Evolutionary conservation across 2,797 vertebrate species (phyloP), one percentile per base, ranked within the genome.

Genomic region (Gymnoscopelus braueri): DNA sequence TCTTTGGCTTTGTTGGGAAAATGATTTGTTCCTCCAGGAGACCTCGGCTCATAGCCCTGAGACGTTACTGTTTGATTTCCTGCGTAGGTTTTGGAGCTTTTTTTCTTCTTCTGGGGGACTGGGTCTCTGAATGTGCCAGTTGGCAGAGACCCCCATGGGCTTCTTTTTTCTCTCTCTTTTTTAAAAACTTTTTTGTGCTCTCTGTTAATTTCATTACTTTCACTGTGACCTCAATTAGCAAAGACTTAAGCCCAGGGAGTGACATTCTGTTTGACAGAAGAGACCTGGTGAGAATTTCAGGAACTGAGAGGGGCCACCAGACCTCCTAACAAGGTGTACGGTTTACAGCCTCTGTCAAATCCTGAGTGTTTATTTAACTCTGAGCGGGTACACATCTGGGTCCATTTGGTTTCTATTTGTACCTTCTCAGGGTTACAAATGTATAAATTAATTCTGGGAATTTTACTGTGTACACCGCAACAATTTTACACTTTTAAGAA

Each of bases 201-300:
- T 83, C 81, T 82, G 85, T 89, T 93, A 91, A 92, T 94, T 93
- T 92, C 82, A 89, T 90, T 91, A 86, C 88, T 85, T 90, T 92
- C 53, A 19, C 87, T 91, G 73, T 90, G 91, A 91, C 90, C 91
- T 91, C 89, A 92, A 93, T 94, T 93, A 94, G 91, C 71, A 86
- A 83, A 84, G 79, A 88, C 78, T 77, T 32, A 39, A 77, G 82
- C 82, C 85, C 77, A 82, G 81, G 75, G 79, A 54, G 72, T 81
- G 60, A 87, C 86, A 83, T 84, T 81, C 79, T 79, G 78, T 70
- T 81, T 66, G 12, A 79, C 72, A 79, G 80, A 69, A 62, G 80
- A 82, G 78, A 79, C 68, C 70, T 68, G 68, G 62, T 84, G 84
- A 69, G 71, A 71, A 83, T 75, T 74, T 79, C 58, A 56, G 53